Evolutionary conservation across 2,888 invertebrate genomes (phyloP), one percentile per base, ranked within the genome.

Genomic region (Synanthedon vespiformis): DNA sequence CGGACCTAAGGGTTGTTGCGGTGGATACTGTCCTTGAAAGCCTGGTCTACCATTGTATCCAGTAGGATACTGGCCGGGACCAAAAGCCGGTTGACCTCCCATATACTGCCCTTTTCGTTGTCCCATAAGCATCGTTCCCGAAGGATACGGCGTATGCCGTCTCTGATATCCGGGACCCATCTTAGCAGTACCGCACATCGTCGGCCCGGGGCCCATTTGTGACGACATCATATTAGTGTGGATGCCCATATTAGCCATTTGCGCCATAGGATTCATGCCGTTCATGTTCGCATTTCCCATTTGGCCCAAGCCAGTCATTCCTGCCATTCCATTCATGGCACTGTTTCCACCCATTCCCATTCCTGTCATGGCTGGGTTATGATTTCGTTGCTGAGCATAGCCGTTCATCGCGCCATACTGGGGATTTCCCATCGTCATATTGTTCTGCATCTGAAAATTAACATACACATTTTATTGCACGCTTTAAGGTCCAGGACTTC

Each of bases 81-180:
- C 78, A 64, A 90, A 92, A 12, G 72, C 67, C 63, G 88, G 82
- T 64, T 76, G 85, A 58, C 83, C 87, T 61, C 87, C 90, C 74
- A 90, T 90, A 66, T 91, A 90, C 58, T 90, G 91, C 56, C 89
- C 89, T 67, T 94, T 89, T 65, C 95, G 93, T 70, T 94, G 94
- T 54, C 92, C 90, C 91, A 94, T 93, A 74, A 95, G 93, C 92
- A 95, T 94, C 55, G 93, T 92, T 12, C 95, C 94, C 55, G 91
- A 92, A 18, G 96, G 95, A 78, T 96, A 96, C 2, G 96, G 96
- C 51, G 94, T 90, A 83, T 95, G 90, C 68, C 96, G 90, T 68
- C 95, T 89, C 60, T 94, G 94, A 67, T 94, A 94, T 40, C 90
- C 90, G 8, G 88, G 83, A 57, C 86, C 91, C 91, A 94, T 93